These are phyloP conservation scores for Cossypha dichroa DNA, from an alignment of 2,797 vertebrate genomes.

Conservation along the genomic window DNA sequence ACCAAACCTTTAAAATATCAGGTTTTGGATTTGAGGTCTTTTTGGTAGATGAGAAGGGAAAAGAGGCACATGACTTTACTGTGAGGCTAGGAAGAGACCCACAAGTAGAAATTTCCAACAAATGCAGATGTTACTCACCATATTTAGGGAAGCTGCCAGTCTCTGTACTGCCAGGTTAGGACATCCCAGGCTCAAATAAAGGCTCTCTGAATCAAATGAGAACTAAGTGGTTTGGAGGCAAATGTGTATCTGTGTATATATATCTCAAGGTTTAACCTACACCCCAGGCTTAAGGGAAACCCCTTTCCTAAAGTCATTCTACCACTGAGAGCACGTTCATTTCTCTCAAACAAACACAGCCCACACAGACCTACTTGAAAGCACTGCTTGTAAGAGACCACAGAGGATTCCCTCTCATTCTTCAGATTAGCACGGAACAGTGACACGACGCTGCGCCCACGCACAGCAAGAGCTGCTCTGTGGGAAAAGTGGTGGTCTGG, in stretches of 20 bases:
- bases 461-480: not conserved
- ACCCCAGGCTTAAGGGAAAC: conserved; percentile 71
- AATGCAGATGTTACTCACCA: conserved; percentile 67
- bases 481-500: conserved; percentile 57
- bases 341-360: conserved; percentile 56
- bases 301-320: conserved; percentile 70
- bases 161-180: not conserved
- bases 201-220: conserved; percentile 67
- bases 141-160: not conserved
- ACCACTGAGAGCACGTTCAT: conserved; percentile 52
- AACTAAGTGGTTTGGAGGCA: conserved; percentile 65
- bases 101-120: not conserved
- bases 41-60: not conserved
- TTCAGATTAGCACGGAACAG: conserved; percentile 62
- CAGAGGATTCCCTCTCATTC: conserved; percentile 77
- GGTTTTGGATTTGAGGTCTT: not conserved
- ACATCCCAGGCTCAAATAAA: not conserved
- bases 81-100: not conserved
- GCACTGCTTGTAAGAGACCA: conserved; percentile 60
- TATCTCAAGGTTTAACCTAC: conserved; percentile 66
- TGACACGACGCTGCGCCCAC: conserved; percentile 43
- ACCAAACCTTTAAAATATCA: not conserved
- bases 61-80: not conserved
- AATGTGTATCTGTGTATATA: not conserved
- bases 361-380: conserved; percentile 67